Evolutionary conservation across 2,113 vertebrate genomes (phyloP), one percentile per base, ranked within the genome.

Genomic region (Triplophysa rosa): DNA sequence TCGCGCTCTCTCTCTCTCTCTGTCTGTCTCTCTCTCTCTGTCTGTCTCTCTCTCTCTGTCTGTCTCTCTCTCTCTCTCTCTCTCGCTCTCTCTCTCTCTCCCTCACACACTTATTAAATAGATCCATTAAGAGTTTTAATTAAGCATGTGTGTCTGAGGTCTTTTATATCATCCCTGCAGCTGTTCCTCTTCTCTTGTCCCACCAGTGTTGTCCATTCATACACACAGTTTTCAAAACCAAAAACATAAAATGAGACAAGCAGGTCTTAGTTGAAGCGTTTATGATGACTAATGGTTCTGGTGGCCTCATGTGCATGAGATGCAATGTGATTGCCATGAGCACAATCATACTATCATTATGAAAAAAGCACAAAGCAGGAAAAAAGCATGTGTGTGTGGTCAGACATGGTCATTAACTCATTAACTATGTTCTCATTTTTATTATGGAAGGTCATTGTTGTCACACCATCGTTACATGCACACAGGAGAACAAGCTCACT

Each of bases 361-460:
- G 1, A 73, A 52, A 63, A 61, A 54, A 47, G 4, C 16, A 40
- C 4, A 70, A 40, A 12, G 61, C n/a, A 17, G 26, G 10, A 24
- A 54, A 64, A 67, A 33, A 17, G 47, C 14, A 37, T 54, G 13
- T 45, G 56, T 63, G 67, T 58, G 67, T 67, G 66, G 49, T 56
- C 37, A 58, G 33, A 24, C 26, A 26, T 33, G 49, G 45, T 9
- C 40, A 37, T 37, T 37, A 7, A 37, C 33, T 37, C 33, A 23
- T 40, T 21, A 45, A 47, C 69, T 80, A 45, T 76, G 58, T 77
- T 54, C n/a, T 42, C 54, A 23, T 74, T 23, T 66, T 72, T 47
- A 70, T 26, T 23, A 83, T 11, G 21, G 19, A n/a, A 63, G 58
- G 21, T 80, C 24, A 70, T 80, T 80, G 33, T 63, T 77, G 40